Percentiles rank a stretch among this genome's conserved stretches.
Conservation (phyloP, 2,797 vertebrate genomes). For the Pempheris klunzingeri region DNA sequence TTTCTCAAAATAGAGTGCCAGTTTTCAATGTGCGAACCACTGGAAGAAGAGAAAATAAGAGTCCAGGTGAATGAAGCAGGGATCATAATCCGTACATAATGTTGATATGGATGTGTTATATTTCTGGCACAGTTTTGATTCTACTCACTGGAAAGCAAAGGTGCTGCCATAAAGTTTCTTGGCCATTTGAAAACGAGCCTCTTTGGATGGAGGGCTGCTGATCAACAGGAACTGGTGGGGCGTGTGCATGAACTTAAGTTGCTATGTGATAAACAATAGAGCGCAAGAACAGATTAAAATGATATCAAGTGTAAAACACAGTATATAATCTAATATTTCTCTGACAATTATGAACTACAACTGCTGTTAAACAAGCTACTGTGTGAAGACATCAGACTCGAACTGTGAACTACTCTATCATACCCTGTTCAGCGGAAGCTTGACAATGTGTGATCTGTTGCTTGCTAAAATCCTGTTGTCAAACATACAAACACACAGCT, state of each 20-base stretch:
- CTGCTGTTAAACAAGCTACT: slow-evolving; percentile 19
- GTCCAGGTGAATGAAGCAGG: not conserved
- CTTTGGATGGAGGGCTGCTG: slow-evolving; percentile 96
- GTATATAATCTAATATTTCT: not conserved
- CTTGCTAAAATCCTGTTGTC: slow-evolving; percentile 93
- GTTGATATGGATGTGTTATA: not conserved
- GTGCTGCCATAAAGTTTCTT: slow-evolving; percentile 96
- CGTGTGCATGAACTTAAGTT: slow-evolving; percentile 98
- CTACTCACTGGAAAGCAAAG: slow-evolving; percentile 97
- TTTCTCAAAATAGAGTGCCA: slow-evolving; percentile 99
- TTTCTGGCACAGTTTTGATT: not conserved
- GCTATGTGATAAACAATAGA: slow-evolving; percentile 78
- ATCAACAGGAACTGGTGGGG: slow-evolving; percentile 98
- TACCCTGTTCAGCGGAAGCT: slow-evolving; percentile 95
- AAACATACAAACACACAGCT: slow-evolving; percentile 57
- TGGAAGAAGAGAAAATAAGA: slow-evolving; percentile 38
- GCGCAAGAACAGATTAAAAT: not conserved
- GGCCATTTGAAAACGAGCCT: slow-evolving; percentile 93
- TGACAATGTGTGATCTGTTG: slow-evolving; percentile 98
- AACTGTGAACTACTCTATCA: slow-evolving; percentile 29
- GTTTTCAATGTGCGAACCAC: slow-evolving; percentile 94
- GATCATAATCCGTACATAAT: not conserved
- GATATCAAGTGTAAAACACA: not conserved
- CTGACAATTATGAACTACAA: not conserved
- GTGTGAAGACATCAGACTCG: not conserved